These are phyloP conservation scores for Ascaphus truei DNA, from an alignment of 2,113 vertebrate species.

Conservation along the genomic window DNA sequence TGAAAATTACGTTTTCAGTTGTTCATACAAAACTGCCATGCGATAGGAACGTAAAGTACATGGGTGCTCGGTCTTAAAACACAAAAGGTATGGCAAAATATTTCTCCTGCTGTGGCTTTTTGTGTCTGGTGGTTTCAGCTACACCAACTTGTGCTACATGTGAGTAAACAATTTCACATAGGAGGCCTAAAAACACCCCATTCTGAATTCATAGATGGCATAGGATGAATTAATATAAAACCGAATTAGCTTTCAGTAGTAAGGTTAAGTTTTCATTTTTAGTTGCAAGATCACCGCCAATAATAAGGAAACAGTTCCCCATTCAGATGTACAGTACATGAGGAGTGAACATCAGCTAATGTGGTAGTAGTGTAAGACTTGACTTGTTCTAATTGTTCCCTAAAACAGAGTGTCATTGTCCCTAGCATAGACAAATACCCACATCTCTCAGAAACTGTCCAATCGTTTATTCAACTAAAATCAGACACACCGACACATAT, in stretches of 20 bases:
- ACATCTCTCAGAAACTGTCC: neutral
- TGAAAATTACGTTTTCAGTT: no score
- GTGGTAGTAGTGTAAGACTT: neutral
- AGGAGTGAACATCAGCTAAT: neutral
- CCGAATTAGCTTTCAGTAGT: constrained; percentile 4
- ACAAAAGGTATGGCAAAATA: no score
- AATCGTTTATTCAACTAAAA: neutral
- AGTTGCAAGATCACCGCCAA: neutral
- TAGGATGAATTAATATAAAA: constrained; percentile 3
- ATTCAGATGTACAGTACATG: neutral
- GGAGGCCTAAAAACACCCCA: no score
- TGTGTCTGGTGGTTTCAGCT: no score
- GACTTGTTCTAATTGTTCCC: neutral
- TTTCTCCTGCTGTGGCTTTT: no score
- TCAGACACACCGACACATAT: neutral
- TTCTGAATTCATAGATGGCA: neutral
- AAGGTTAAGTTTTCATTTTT: constrained; percentile 2
- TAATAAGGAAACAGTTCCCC: neutral
- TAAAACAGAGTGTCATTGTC: neutral
- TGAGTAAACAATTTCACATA: no score
- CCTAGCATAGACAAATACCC: neutral
- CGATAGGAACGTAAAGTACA: no score
- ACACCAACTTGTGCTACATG: no score
- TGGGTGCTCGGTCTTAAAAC: no score
- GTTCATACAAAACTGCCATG: no score